Evolutionary conservation across 2,797 vertebrate species (phyloP), one percentile per base, ranked within the genome.

Genomic region (Diplodus puntazzo): DNA sequence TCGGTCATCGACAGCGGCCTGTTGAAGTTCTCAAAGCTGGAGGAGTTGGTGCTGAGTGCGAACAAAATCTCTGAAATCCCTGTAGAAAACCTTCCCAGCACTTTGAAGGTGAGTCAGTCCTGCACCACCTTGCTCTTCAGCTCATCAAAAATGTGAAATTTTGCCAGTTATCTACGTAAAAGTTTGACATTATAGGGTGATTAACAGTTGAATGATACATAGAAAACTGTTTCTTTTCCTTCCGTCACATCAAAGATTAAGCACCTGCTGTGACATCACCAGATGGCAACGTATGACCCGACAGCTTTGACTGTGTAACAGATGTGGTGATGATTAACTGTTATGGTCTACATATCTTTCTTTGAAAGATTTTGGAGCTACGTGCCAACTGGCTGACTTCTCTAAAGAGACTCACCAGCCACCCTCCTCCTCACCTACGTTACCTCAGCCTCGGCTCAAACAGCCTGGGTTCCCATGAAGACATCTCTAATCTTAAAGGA

Each of bases 361-460:
- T 30, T 67, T 75, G 8, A 11, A 90, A 98, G 98, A 91, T 97
- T 60, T 89, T 98, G 91, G 97, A 98, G 89, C 93, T 98, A 0
- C 95, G 95, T 10, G 94, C 85, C 74, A 98, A 98, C 2, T 2
- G 65, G 16, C 71, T 98, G 62, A 18, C 50, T n/a, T 90, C 92
- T 77, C 69, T 97, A 70, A 84, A 82, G 59, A 86, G 90, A 21
- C 90, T 98, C 45, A 94, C 87, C 1, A 0, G 14, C 1, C n/a
- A 0, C 1, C 91, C 92, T 0, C 96, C 93, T 18, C 95, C 91
- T 0, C 6, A 2, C 5, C 92, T 98, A 0, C 95, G 95, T 77
- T 95, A 97, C 84, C 63, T 99, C 49, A 95, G 97, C 1, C 88
- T 98, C 1, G 88, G 94, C 1, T 90, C 95, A 82, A 98, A 97